Conservation (phyloP, 2,113 vertebrate genomes). For the Chaenogobius annularis region DNA sequence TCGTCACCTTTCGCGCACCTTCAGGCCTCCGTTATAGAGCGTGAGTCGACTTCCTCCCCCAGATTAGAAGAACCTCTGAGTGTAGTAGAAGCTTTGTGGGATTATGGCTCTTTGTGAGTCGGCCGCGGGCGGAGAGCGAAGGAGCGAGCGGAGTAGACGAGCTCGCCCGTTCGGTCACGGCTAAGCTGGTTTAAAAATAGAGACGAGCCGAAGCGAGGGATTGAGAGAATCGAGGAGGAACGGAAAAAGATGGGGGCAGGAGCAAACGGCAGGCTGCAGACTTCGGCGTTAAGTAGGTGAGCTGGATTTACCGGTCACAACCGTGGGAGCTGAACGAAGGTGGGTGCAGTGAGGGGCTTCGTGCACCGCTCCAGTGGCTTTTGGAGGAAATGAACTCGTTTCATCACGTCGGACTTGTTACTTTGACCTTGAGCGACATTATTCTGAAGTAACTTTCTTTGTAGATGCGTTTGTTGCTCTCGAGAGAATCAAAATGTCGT, state of each 20-base stretch:
- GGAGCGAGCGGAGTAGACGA: slow-evolving; percentile 55
- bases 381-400: neutral
- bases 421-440: too few species aligned
- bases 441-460: too few species aligned
- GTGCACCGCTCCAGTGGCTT: neutral
- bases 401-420: neutral
- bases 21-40: neutral
- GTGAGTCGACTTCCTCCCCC: neutral
- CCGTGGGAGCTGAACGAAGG: neutral
- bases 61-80: slow-evolving; percentile 34
- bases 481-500: too few species aligned
- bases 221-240: slow-evolving; percentile 56
- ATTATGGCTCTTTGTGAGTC: slow-evolving; percentile 63
- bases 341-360: neutral
- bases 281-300: slow-evolving; percentile 44
- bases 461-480: too few species aligned
- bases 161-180: slow-evolving; percentile 45
- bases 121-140: slow-evolving; percentile 63
- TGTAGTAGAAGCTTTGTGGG: slow-evolving; percentile 35
- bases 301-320: slow-evolving; percentile 49
- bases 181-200: slow-evolving; percentile 77
- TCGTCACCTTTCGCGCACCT: neutral
- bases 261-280: slow-evolving; percentile 34
- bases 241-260: slow-evolving; percentile 40
- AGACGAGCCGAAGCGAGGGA: slow-evolving; percentile 47